A percentile compares a stretch with the other conserved stretches of the same genome.
Conservation (phyloP, 2,888 invertebrate species). For the Gonocerus acuteangulatus region DNA sequence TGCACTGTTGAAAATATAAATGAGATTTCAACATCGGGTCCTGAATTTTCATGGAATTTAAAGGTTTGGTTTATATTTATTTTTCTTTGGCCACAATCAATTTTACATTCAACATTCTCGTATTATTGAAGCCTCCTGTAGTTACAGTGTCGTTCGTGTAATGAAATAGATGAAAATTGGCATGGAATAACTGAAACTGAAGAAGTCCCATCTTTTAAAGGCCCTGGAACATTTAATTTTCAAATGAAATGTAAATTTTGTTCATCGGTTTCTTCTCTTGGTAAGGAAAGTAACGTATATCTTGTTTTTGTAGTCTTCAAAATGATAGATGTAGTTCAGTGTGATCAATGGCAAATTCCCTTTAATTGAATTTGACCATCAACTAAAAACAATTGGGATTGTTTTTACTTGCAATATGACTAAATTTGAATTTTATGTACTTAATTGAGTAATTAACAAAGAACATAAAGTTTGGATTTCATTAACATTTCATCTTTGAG, state of each 20-base stretch:
- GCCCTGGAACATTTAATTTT: constrained; percentile 31
- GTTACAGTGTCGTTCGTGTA: constrained; percentile 30
- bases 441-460: too few species aligned
- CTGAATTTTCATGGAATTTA: constrained; percentile 31
- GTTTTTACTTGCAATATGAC: too few species aligned
- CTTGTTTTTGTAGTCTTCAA: neutral
- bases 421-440: too few species aligned
- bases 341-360: too few species aligned
- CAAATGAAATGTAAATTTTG: constrained; percentile 36
- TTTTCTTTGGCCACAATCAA: neutral
- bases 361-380: too few species aligned
- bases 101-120: neutral
- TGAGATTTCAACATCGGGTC: constrained; percentile 16
- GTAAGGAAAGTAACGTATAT: constrained; percentile 14
- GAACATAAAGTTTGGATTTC: too few species aligned
- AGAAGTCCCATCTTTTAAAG: constrained; percentile 28
- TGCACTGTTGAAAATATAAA: constrained; percentile 27
- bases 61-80: constrained; percentile 25
- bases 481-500: too few species aligned
- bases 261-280: constrained; percentile 31
- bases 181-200: constrained; percentile 30
- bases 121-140: constrained; percentile 3
- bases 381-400: too few species aligned
- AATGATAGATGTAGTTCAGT: neutral
- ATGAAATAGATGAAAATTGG: constrained; percentile 33